Evolutionary conservation across 2,888 invertebrate species (phyloP), one percentile per base, ranked within the genome.

Genomic region (Heliconius ethilla): DNA sequence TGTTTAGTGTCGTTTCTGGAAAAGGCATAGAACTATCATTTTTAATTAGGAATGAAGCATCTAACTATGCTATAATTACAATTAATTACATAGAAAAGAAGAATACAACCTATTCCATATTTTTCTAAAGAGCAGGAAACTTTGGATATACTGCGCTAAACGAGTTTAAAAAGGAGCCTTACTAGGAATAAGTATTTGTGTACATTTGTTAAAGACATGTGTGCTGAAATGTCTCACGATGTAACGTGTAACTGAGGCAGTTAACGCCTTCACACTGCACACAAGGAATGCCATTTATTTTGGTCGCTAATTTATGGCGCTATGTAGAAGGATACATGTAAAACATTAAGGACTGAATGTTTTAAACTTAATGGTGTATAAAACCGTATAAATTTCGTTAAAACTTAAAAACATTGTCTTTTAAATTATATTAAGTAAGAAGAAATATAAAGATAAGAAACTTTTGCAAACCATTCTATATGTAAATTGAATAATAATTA

Each of bases 391-490:
- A 51, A 51, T 27, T 18, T 27, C 15, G 29, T 29, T 55, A 51
- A 22, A 29, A 70, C 29, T 27, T 29, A 29, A 29, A 51, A 51
- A 55, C 4, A 65, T 27, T 45, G 5, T n/a, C n/a, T 62, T 72
- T 11, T 29, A 27, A 27, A 70, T 51, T 22, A 11, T 5, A 55
- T 55, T 27, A 55, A n/a, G 11, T 70, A 27, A 27, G 27, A 1
- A 27, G 27, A 27, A 27, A 27, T 27, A 27, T 27, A 27, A 27
- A 27, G 27, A 27, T 27, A 27, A 27, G 27, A 27, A 27, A 27
- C 27, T 27, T 27, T 27, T 89, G 88, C 86, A 86, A 88, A 92
- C 90, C 91, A 90, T 89, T 91, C 89, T 91, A 89, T 92, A 92
- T 92, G 91, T 86, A 89, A 91, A 92, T 92, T 82, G 90, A 87